A percentile compares a stretch with the other conserved stretches of the same genome.
phyloP scores from a whole-genome alignment of 2,888 invertebrate species.

The Acrobasis suavella region DNA sequence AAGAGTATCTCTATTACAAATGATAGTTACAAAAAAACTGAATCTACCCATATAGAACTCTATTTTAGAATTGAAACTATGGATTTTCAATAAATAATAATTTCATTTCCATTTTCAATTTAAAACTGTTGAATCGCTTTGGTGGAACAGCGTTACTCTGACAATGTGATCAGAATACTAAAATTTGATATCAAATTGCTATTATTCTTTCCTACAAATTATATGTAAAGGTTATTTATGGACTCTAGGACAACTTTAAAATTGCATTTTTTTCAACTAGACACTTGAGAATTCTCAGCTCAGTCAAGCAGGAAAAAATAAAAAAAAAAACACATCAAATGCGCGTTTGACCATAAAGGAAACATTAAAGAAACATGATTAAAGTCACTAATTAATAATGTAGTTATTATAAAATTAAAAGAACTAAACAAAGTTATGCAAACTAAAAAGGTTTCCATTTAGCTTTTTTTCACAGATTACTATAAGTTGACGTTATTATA shows the following conservation, averaged over 20 bases:
- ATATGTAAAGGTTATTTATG: neutral
- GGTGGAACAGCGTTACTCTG: constrained; percentile 14
- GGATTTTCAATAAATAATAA: constrained; percentile 8
- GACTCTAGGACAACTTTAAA: neutral
- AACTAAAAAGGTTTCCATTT: too few relatives aligned
- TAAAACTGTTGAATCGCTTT: constrained; percentile 16
- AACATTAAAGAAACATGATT: too few relatives aligned
- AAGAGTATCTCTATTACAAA: neutral
- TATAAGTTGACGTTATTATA: too few relatives aligned
- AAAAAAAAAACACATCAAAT: too few relatives aligned
- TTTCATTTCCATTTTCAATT: constrained; percentile 18
- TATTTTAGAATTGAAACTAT: constrained; percentile 2
- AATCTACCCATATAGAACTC: neutral
- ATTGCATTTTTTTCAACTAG: too few relatives aligned
- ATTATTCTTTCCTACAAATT: neutral
- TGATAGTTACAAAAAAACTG: neutral
- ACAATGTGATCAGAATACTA: constrained; percentile 16
- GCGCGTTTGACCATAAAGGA: too few relatives aligned
- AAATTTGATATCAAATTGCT: constrained; percentile 8
- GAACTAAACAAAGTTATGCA: too few relatives aligned
- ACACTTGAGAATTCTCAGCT: too few relatives aligned
- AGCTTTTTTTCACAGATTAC: too few relatives aligned
- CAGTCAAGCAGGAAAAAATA: too few relatives aligned
- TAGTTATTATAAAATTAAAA: too few relatives aligned
- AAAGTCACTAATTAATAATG: too few relatives aligned